A percentile compares a stretch with the other conserved stretches of the same genome.
These are phyloP conservation scores for Noctua janthina DNA, from an alignment of 2,888 invertebrate species.

Conservation along the genomic window DNA sequence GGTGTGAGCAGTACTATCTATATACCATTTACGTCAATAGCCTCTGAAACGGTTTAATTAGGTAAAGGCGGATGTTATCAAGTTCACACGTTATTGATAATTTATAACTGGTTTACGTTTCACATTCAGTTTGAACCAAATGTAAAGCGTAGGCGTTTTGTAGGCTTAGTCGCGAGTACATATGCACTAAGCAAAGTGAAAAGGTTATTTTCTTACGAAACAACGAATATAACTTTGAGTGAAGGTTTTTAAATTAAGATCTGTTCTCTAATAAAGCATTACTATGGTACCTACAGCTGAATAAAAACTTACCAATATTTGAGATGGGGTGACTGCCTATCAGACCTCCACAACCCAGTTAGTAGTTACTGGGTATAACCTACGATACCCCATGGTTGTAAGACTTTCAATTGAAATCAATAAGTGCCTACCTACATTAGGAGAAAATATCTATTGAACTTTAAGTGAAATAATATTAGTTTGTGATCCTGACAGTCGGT, in stretches of 20 bases:
- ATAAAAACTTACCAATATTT: not conserved
- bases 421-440: not conserved
- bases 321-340: not conserved
- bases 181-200: not conserved
- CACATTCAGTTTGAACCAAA: slow-evolving; percentile 36
- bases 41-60: slow-evolving; percentile 68
- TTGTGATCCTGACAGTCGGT: not conserved
- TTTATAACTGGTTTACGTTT: slow-evolving; percentile 48
- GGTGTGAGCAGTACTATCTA: slow-evolving; percentile 36
- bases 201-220: not conserved
- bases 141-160: slow-evolving; percentile 34
- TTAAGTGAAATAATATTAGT: no score
- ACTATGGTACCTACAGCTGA: no score
- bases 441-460: not conserved
- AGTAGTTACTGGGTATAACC: not conserved
- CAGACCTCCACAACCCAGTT: not conserved
- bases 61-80: slow-evolving; percentile 64
- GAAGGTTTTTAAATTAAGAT: not conserved
- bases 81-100: slow-evolving; percentile 45
- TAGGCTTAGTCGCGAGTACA: not conserved
- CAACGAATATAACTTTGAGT: not conserved
- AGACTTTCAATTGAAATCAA: not conserved
- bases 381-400: not conserved
- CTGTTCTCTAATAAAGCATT: not conserved
- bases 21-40: slow-evolving; percentile 76